phyloP scores from a whole-genome alignment of 2,797 vertebrate species.

The Crenichthys baileyi region DNA sequence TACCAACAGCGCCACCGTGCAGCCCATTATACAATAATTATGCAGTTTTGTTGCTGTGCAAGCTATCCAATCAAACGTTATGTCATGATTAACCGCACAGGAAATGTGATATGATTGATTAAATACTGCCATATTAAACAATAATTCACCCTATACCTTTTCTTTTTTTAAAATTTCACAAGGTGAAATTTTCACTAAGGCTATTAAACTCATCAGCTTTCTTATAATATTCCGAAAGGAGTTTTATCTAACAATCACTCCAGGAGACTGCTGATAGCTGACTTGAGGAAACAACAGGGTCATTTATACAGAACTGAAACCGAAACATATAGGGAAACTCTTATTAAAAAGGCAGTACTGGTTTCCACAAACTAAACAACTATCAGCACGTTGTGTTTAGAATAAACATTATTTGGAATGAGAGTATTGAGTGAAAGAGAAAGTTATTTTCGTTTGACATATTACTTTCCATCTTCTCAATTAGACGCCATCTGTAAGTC shows the following conservation, averaged over 20 bases:
- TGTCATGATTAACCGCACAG: not conserved
- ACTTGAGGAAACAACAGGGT: not conserved
- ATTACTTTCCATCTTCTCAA: not conserved
- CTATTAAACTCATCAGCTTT: not conserved
- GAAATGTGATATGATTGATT: not conserved
- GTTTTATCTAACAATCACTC: rapidly evolving
- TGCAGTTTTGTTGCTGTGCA: not conserved
- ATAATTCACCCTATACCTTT: not conserved
- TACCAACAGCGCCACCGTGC: no score
- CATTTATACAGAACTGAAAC: constrained; percentile 35
- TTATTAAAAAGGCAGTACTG: not conserved
- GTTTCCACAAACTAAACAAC: not conserved
- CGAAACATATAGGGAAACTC: not conserved
- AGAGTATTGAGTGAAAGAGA: not conserved
- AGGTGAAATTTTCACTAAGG: not conserved
- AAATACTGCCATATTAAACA: not conserved
- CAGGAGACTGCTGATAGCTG: not conserved
- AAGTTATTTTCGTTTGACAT: not conserved
- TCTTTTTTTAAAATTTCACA: not conserved
- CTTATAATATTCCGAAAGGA: rapidly evolving
- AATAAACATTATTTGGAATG: not conserved
- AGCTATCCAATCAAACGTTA: not conserved
- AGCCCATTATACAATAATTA: no score
- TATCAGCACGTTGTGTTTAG: no score
- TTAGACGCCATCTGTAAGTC: not conserved